A percentile compares a stretch with the other conserved stretches of the same genome.
Evolutionary conservation across 1,140 invertebrate genomes (phyloP).

Genomic region (Trissolcus basalis): DNA sequence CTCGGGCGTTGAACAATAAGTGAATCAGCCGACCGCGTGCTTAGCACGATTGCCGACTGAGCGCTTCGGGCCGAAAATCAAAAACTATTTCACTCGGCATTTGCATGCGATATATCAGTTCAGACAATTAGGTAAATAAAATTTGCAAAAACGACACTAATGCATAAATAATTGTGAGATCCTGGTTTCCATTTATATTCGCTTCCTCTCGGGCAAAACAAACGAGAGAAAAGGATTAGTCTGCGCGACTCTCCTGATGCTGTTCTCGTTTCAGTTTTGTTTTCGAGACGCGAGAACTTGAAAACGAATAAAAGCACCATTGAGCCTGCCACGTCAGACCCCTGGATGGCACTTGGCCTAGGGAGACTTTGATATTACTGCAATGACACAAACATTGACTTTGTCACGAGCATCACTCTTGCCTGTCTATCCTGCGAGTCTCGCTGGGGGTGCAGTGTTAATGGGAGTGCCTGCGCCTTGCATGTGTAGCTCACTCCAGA

Average conservation of each 20-base stretch:
- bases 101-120: slow-evolving; percentile 43
- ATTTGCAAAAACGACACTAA: slow-evolving; percentile 10
- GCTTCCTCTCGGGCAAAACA: slow-evolving; percentile 13
- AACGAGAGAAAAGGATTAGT: slow-evolving; percentile 8
- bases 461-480: slow-evolving; percentile 22
- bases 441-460: slow-evolving; percentile 46
- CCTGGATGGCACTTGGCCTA: slow-evolving; percentile 58
- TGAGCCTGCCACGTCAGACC: slow-evolving; percentile 58
- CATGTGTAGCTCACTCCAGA: slow-evolving; percentile 2
- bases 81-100: slow-evolving; percentile 13
- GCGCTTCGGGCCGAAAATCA: slow-evolving; percentile 40
- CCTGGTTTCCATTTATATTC: slow-evolving; percentile 38
- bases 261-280: slow-evolving; percentile 2
- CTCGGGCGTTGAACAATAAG: slow-evolving; percentile 42
- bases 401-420: slow-evolving; percentile 63
- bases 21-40: slow-evolving; percentile 38
- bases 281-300: slow-evolving; percentile 41
- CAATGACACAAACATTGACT: slow-evolving; percentile 68
- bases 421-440: slow-evolving; percentile 22
- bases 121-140: slow-evolving; percentile 39
- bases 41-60: slow-evolving; percentile 32
- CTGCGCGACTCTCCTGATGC: neutral
- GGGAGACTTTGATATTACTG: slow-evolving; percentile 54
- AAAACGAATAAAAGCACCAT: slow-evolving; percentile 63
- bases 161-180: slow-evolving; percentile 21